A percentile compares a stretch with the other conserved stretches of the same genome.
These are phyloP conservation scores for Odocoileus hemionus DNA, from an alignment of 2,113 vertebrate genomes.

Conservation along the genomic window DNA sequence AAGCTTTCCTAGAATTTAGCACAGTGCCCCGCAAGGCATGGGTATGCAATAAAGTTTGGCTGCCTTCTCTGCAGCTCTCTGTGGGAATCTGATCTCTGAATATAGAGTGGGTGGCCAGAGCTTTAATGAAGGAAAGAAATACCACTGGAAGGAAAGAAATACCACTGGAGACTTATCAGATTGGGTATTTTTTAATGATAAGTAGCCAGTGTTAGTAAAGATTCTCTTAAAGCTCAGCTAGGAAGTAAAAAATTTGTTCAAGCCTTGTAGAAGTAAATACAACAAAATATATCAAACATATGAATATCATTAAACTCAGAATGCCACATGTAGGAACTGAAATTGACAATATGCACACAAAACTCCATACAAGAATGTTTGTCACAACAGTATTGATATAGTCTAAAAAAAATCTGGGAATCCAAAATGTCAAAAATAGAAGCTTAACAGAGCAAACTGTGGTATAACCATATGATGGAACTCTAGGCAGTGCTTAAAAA, in stretches of 20 bases:
- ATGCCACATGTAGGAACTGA: neutral
- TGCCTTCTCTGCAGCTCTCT: neutral
- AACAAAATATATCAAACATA: neutral
- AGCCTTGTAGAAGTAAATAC: neutral
- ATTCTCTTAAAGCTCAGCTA: neutral
- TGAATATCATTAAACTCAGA: neutral
- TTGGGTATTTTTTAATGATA: neutral
- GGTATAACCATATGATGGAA: neutral
- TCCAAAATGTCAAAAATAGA: neutral
- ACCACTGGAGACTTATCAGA: neutral
- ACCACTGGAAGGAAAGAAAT: neutral
- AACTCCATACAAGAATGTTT: neutral
- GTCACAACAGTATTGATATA: neutral
- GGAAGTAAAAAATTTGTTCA: neutral
- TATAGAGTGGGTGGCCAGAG: neutral
- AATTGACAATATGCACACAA: neutral
- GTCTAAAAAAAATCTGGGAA: neutral
- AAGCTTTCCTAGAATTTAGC: neutral
- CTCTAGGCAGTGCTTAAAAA: neutral
- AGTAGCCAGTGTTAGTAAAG: neutral
- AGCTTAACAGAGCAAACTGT: neutral
- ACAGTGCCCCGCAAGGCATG: accelerated
- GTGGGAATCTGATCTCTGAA: neutral
- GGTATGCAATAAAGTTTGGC: neutral
- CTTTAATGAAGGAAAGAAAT: constrained; percentile 4